Evolutionary conservation across 2,888 invertebrate genomes (phyloP).

Genomic region (Neoscelio sp.): DNA sequence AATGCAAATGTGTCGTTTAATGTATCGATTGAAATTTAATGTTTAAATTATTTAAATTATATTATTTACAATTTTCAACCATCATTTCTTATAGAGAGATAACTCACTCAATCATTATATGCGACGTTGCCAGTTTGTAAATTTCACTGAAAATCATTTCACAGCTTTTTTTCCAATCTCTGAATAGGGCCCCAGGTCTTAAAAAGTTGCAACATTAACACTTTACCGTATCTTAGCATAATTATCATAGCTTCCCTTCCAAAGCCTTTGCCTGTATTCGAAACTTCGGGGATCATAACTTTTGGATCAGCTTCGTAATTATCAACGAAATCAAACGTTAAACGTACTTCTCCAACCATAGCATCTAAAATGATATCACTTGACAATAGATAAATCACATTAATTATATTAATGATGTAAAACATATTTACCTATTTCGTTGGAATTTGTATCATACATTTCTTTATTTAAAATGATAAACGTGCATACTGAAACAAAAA

Average conservation of each 20-base stretch:
- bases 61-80: too few relatives aligned
- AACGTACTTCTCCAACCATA: slow-evolving; percentile 98
- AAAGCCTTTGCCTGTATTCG: slow-evolving; percentile 88
- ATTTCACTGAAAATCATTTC: too few relatives aligned
- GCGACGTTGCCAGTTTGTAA: too few relatives aligned
- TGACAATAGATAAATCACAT: too few relatives aligned
- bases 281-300: slow-evolving; percentile 96
- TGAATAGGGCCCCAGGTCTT: too few relatives aligned
- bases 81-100: too few relatives aligned
- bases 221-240: slow-evolving; percentile 92
- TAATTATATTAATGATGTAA: slow-evolving; percentile 36
- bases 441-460: slow-evolving; percentile 83
- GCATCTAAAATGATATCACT: slow-evolving; percentile 84
- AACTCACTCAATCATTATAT: too few relatives aligned
- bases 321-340: slow-evolving; percentile 88
- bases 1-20: too few relatives aligned
- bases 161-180: too few relatives aligned
- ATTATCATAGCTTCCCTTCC: slow-evolving; percentile 93
- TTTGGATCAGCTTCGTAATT: slow-evolving; percentile 89
- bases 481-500: slow-evolving; percentile 90
- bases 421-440: slow-evolving; percentile 87
- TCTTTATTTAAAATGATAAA: slow-evolving; percentile 92
- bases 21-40: too few relatives aligned
- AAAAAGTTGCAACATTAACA: slow-evolving; percentile 13
- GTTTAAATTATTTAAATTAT: too few relatives aligned